Percentiles rank a stretch among this genome's conserved stretches.
phyloP scores from a whole-genome alignment of 37 sponge, comb jelly and placozoan species.

The Halisarca cf. caerulea region DNA sequence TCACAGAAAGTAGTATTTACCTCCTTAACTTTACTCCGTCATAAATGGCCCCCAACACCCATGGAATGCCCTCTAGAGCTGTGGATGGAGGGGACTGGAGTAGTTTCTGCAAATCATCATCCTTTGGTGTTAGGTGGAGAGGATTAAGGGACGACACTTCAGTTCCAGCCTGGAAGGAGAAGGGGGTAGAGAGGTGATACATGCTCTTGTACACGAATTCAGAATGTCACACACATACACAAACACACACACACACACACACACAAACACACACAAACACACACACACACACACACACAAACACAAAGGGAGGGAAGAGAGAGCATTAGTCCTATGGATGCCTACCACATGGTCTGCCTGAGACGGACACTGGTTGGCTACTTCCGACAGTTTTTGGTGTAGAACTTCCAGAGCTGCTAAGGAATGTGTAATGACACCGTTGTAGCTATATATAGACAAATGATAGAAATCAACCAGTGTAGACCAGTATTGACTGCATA shows the following conservation, averaged over 20 bases:
- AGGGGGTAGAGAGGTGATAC: background rate
- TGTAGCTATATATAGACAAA: conserved; percentile 17
- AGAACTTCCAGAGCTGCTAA: background rate
- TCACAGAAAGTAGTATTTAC: no score
- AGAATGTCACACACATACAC: background rate
- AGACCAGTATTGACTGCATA: background rate
- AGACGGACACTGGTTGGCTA: background rate
- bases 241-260: no score
- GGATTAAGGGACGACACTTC: conserved; percentile 9
- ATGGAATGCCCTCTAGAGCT: conserved; percentile 17
- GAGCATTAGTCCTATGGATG: background rate
- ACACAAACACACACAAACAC: background rate
- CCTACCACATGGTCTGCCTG: background rate
- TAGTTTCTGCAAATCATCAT: background rate
- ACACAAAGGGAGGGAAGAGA: background rate
- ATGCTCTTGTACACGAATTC: background rate
- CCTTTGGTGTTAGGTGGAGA: background rate
- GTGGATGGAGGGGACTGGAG: conserved; percentile 11
- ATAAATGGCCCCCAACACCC: conserved; percentile 32
- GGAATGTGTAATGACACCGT: conserved; percentile 22
- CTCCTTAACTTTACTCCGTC: conserved; percentile 4
- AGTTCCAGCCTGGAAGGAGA: background rate
- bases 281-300: background rate
- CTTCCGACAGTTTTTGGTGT: background rate
- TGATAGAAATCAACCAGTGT: no score